A percentile compares a stretch with the other conserved stretches of the same genome.
Conservation (phyloP, 2,888 invertebrate genomes). For the Hydrotaea cyrtoneurina region DNA sequence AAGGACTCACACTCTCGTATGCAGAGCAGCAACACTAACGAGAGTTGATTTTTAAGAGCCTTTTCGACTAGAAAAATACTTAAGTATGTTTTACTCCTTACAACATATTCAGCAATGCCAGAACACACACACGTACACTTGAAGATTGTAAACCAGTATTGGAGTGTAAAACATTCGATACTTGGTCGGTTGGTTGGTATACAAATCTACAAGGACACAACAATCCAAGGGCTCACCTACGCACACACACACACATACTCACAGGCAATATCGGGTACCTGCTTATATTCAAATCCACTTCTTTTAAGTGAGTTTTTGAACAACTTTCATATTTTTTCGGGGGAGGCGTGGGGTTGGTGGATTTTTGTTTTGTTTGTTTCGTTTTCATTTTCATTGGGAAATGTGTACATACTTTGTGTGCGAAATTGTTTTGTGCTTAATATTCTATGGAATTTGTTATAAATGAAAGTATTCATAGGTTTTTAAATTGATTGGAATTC, state of each 20-base stretch:
- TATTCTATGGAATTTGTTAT: conserved; percentile 1
- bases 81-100: not conserved
- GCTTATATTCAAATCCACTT: conserved; percentile 16
- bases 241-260: not conserved
- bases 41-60: conserved; percentile 27
- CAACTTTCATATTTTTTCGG: not conserved
- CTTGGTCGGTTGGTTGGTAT: not conserved
- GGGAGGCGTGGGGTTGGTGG: no score
- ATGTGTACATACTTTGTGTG: not conserved
- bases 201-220: not conserved
- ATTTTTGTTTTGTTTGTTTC: not conserved
- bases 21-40: conserved; percentile 13
- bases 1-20: conserved; percentile 7
- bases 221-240: not conserved
- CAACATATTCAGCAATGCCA: not conserved
- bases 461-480: not conserved
- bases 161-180: conserved; percentile 14
- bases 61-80: conserved; percentile 34
- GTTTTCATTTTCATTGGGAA: not conserved
- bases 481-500: conserved; percentile 16
- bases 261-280: not conserved
- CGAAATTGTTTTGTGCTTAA: not conserved
- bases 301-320: conserved; percentile 12
- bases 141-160: not conserved
- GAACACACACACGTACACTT: not conserved